Conservation (phyloP, 1,140 invertebrate genomes). For the Orius insidiosus region DNA sequence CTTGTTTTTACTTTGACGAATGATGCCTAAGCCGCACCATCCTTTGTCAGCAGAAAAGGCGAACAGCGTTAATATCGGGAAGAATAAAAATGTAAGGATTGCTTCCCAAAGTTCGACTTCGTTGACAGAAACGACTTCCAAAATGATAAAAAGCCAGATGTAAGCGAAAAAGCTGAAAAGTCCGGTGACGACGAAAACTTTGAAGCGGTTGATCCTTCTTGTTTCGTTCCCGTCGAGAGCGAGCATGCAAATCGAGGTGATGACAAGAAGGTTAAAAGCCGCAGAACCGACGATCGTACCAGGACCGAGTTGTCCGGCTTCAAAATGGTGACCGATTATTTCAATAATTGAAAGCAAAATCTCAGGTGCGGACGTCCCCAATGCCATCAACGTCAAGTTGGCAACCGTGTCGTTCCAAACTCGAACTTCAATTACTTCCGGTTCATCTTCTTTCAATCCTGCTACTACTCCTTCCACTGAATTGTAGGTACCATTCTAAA, state of each 20-base stretch:
- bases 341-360: constrained; percentile 45
- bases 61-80: constrained; percentile 34
- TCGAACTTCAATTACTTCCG: constrained; percentile 25
- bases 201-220: constrained; percentile 32
- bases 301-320: constrained; percentile 38
- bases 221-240: constrained; percentile 32
- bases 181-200: constrained; percentile 38
- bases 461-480: constrained; percentile 18
- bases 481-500: constrained; percentile 20
- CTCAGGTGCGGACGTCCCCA: constrained; percentile 46
- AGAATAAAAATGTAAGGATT: constrained; percentile 38
- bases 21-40: constrained; percentile 23
- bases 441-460: constrained; percentile 22
- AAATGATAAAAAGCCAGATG: constrained; percentile 42
- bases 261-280: constrained; percentile 43
- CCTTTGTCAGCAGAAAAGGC: constrained; percentile 35
- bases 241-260: constrained; percentile 39
- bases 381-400: constrained; percentile 49
- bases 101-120: constrained; percentile 44
- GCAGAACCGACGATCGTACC: constrained; percentile 50
- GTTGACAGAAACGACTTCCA: constrained; percentile 30
- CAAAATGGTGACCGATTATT: constrained; percentile 34
- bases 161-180: constrained; percentile 42
- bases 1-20: constrained; percentile 21
- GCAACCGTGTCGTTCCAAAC: constrained; percentile 49